Evolutionary conservation across 2,888 invertebrate species (phyloP).

Genomic region (Entomobrya multifasciata): DNA sequence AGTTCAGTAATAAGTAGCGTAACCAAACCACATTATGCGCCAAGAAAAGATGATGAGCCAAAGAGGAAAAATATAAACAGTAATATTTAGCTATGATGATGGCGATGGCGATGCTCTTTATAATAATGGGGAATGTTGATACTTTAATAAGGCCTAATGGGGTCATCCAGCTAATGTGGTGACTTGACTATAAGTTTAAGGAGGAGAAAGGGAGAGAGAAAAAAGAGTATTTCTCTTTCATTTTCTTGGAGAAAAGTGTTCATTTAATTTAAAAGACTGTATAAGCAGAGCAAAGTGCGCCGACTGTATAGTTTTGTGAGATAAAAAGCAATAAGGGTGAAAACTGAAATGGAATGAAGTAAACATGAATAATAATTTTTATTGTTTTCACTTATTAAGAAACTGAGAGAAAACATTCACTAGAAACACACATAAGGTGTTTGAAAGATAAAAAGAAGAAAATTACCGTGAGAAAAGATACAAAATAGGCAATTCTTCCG

Average conservation of each 20-base stretch:
- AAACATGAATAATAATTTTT: constrained; percentile 25
- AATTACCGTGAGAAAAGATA: constrained; percentile 25
- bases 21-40: constrained; percentile 65
- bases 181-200: constrained; percentile 42
- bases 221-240: constrained; percentile 16
- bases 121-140: constrained; percentile 67
- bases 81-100: constrained; percentile 51
- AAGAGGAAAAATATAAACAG: constrained; percentile 45
- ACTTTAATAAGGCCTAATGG: constrained; percentile 68
- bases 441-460: constrained; percentile 32
- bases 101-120: constrained; percentile 69
- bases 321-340: constrained; percentile 28
- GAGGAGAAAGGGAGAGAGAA: not conserved
- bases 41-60: constrained; percentile 62
- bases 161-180: constrained; percentile 59
- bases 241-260: constrained; percentile 17
- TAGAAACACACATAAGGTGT: constrained; percentile 5
- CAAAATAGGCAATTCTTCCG: not conserved
- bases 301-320: not conserved
- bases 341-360: not conserved
- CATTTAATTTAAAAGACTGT: constrained; percentile 33
- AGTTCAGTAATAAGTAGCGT: constrained; percentile 22
- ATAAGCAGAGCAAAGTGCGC: not conserved
- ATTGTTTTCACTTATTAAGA: constrained; percentile 25
- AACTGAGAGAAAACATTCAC: not conserved